Conservation (phyloP, 2,113 vertebrate species). For the Chelonoidis abingdonii region DNA sequence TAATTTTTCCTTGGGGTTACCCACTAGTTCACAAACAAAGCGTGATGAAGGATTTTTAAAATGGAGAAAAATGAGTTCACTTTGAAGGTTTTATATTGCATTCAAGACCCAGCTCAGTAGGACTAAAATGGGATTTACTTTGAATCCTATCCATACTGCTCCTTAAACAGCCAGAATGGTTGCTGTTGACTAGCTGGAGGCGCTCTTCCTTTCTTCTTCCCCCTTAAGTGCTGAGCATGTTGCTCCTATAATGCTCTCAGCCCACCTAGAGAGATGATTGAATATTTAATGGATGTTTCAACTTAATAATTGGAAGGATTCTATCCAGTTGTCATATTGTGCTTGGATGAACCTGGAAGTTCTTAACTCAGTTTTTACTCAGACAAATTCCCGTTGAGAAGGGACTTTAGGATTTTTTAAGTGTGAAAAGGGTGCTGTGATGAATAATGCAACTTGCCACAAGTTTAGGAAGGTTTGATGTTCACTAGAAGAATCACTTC, state of each 20-base stretch:
- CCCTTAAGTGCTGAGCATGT: neutral
- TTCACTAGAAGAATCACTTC: neutral
- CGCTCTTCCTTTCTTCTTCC: too few relatives aligned
- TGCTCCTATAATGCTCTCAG: neutral
- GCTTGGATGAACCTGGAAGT: neutral
- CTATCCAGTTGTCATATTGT: neutral
- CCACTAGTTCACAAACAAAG: neutral
- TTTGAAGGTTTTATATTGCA: neutral
- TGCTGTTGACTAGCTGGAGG: neutral
- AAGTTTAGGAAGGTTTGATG: neutral
- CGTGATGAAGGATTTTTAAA: neutral
- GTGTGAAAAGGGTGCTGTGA: neutral
- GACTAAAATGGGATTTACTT: neutral
- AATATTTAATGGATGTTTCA: neutral
- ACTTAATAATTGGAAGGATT: slow-evolving; percentile 10
- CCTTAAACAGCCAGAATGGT: neutral
- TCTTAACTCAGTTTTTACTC: neutral
- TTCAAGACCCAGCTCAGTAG: neutral
- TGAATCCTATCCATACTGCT: rapidly evolving
- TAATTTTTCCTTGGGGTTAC: neutral
- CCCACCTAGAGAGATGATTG: neutral
- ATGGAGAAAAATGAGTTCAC: too few relatives aligned
- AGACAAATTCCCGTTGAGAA: neutral
- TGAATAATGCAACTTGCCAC: neutral
- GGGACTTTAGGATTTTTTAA: neutral